These are phyloP conservation scores for Cercopithecus diana DNA, from an alignment of 2,797 vertebrate genomes.

Conservation along the genomic window DNA sequence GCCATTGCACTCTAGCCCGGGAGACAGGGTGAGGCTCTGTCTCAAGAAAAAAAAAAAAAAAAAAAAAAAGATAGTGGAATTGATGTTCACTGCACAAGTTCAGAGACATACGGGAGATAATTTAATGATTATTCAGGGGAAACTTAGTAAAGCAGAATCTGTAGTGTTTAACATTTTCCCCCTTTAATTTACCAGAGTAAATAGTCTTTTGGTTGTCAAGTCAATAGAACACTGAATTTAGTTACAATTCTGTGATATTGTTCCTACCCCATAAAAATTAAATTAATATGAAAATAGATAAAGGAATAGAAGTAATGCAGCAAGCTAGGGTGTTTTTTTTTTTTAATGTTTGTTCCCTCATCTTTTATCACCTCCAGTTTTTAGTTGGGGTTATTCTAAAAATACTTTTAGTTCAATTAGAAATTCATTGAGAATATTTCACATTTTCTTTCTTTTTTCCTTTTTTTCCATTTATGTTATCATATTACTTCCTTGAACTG, in stretches of 20 bases:
- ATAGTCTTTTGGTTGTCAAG: neutral
- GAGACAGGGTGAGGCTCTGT: no score
- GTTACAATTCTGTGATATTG: neutral
- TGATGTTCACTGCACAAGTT: neutral
- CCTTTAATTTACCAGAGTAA: neutral
- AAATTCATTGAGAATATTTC: neutral
- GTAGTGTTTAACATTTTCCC: neutral
- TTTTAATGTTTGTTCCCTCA: neutral
- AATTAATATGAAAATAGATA: neutral
- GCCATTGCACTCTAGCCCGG: no score
- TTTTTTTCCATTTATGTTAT: neutral
- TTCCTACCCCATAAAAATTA: neutral
- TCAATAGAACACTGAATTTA: neutral
- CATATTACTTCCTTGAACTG: neutral
- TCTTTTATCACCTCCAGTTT: neutral
- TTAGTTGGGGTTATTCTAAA: neutral
- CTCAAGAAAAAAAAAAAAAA: no score
- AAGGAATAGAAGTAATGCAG: neutral
- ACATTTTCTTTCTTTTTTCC: neutral
- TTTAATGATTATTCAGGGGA: neutral
- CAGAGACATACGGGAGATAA: neutral
- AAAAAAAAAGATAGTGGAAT: neutral
- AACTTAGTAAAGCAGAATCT: neutral
- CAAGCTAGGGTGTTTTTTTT: neutral
- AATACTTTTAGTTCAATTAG: neutral